A percentile compares a stretch with the other conserved stretches of the same genome.
Evolutionary conservation across 2,888 invertebrate species (phyloP).

Genomic region (Eristalis intricaria): DNA sequence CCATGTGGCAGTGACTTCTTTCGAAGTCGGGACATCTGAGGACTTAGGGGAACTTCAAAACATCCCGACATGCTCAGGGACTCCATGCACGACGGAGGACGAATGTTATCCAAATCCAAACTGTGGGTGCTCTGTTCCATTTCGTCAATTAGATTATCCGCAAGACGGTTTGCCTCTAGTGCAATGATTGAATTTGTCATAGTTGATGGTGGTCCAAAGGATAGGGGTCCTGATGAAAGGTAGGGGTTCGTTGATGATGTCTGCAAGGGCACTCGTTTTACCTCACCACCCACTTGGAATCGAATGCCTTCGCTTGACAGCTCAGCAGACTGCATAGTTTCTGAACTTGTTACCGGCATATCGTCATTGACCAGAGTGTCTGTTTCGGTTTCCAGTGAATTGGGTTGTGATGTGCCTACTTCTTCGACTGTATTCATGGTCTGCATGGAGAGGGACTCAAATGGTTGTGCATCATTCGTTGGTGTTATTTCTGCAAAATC

Average conservation of each 20-base stretch:
- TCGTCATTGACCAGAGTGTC: slow-evolving; percentile 76
- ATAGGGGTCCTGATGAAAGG: slow-evolving; percentile 77
- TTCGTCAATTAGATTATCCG: slow-evolving; percentile 82
- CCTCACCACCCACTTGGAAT: slow-evolving; percentile 79
- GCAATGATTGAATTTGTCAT: slow-evolving; percentile 88
- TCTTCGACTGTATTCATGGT: slow-evolving; percentile 58
- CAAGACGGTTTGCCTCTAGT: slow-evolving; percentile 88
- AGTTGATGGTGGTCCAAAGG: slow-evolving; percentile 82
- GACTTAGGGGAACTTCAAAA: slow-evolving; percentile 80
- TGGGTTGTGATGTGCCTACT: slow-evolving; percentile 74
- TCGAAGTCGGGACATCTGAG: slow-evolving; percentile 81
- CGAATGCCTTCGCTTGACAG: slow-evolving; percentile 73
- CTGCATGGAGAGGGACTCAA: slow-evolving; percentile 58
- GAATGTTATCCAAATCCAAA: slow-evolving; percentile 88
- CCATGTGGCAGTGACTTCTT: slow-evolving; percentile 88
- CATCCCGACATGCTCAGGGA: slow-evolving; percentile 84
- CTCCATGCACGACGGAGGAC: slow-evolving; percentile 90
- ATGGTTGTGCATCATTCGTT: slow-evolving; percentile 76
- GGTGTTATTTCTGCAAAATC: slow-evolving; percentile 78
- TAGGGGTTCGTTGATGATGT: slow-evolving; percentile 60
- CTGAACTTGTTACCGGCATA: slow-evolving; percentile 48
- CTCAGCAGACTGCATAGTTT: slow-evolving; percentile 67
- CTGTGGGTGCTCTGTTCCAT: slow-evolving; percentile 85
- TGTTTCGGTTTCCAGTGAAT: slow-evolving; percentile 77
- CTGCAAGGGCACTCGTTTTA: slow-evolving; percentile 74